phyloP scores from a whole-genome alignment of 2,113 vertebrate genomes.

The Nerophis lumbriciformis region DNA sequence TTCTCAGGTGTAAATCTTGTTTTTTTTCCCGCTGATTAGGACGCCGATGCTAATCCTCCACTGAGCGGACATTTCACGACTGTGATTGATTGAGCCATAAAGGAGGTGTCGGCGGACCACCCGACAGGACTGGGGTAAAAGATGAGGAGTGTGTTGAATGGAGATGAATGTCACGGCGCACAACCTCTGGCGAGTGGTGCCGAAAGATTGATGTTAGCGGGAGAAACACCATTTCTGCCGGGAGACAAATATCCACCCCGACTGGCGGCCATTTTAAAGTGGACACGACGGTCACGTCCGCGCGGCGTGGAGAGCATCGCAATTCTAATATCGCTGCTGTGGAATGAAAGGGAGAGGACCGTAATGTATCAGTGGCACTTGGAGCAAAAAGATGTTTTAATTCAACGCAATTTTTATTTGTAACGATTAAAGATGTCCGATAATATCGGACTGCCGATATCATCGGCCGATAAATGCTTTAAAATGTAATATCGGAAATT shows the following conservation, averaged over 20 bases:
- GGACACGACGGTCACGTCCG: conserved; percentile 19
- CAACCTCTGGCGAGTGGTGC: conserved; percentile 47
- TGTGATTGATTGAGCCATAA: conserved; percentile 65
- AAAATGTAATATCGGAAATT: too few relatives aligned
- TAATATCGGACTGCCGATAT: too few relatives aligned
- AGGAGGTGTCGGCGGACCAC: conserved; percentile 54
- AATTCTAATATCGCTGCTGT: conserved; percentile 30
- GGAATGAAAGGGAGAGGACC: conserved; percentile 21
- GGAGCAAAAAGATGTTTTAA: too few relatives aligned
- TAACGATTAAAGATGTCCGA: too few relatives aligned
- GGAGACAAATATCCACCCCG: conserved; percentile 24
- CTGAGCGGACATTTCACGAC: conserved; percentile 38
- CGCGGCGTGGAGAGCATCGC: conserved; percentile 28
- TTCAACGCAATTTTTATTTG: too few relatives aligned
- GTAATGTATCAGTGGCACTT: too few relatives aligned
- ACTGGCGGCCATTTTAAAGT: conserved; percentile 26
- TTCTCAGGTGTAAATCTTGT: conserved; percentile 1
- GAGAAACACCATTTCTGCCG: conserved; percentile 31
- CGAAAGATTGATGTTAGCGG: conserved; percentile 40
- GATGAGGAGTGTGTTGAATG: conserved; percentile 56
- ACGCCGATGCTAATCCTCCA: background rate
- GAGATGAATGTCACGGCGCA: conserved; percentile 57
- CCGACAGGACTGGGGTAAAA: conserved; percentile 53
- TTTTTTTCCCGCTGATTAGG: conserved; percentile 22
- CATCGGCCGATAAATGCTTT: too few relatives aligned